phyloP scores from a whole-genome alignment of 2,797 vertebrate species.

The Ispidina lecontei region DNA sequence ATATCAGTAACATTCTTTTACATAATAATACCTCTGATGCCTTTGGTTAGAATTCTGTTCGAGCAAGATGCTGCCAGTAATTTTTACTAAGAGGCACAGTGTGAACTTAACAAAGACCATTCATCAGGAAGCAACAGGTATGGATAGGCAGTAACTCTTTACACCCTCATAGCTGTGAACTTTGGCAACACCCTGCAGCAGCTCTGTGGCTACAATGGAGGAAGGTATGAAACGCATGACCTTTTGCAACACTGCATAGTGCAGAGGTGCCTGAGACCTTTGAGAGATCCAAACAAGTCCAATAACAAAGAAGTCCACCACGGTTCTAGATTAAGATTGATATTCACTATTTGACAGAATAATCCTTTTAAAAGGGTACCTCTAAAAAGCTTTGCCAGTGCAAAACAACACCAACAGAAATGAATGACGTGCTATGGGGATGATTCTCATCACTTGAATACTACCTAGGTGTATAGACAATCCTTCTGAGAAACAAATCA shows the following conservation, averaged over 20 bases:
- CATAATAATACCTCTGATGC: neutral
- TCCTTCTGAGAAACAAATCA: neutral
- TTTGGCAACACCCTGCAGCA: conserved; percentile 2
- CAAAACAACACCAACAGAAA: neutral
- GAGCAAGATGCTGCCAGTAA: neutral
- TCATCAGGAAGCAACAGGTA: fast-evolving
- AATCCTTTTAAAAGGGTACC: neutral
- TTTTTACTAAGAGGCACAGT: neutral
- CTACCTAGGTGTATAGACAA: neutral
- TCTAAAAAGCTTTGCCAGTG: neutral
- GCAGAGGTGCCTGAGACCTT: neutral
- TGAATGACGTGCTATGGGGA: neutral
- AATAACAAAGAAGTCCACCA: neutral
- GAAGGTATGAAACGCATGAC: neutral
- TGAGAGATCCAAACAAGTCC: neutral
- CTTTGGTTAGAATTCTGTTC: neutral
- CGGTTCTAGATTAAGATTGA: neutral
- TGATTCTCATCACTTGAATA: neutral
- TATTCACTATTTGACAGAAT: neutral
- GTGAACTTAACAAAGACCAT: neutral
- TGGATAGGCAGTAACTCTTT: neutral
- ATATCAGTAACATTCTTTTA: conserved; percentile 44
- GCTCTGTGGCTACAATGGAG: neutral
- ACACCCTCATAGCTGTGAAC: neutral
- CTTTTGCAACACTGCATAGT: neutral